Evolutionary conservation across 2,113 vertebrate genomes (phyloP).

Genomic region (Eira barbara): DNA sequence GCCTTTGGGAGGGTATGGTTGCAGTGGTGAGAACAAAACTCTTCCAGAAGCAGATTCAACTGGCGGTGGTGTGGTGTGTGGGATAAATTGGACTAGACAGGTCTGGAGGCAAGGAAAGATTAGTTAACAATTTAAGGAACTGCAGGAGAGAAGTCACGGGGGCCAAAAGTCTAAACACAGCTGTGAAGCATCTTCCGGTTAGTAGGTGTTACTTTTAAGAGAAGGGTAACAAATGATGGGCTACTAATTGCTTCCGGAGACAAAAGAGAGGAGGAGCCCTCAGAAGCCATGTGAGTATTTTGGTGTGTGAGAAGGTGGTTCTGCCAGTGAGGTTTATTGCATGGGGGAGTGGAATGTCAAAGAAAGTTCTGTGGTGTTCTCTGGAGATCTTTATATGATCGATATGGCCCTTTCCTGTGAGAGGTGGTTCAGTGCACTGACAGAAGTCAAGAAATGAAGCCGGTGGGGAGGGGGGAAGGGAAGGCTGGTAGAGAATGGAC

Average conservation of each 20-base stretch:
- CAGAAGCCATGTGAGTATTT: not conserved
- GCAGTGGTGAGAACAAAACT: not conserved
- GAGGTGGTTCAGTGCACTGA: not conserved
- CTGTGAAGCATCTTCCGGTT: not conserved
- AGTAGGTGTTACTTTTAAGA: not conserved
- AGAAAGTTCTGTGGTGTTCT: not conserved
- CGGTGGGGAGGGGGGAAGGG: accelerated
- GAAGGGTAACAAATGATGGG: not conserved
- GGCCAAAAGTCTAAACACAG: not conserved
- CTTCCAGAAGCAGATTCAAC: not conserved
- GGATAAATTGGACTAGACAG: not conserved
- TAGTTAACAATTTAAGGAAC: not conserved
- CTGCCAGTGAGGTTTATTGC: not conserved
- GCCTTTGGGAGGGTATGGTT: too few relatives aligned
- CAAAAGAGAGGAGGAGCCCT: not conserved
- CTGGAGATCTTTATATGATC: not conserved
- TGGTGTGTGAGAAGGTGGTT: not conserved
- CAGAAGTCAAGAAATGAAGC: not conserved
- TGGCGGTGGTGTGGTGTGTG: too few relatives aligned
- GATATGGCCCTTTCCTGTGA: not conserved
- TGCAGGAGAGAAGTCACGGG: not conserved
- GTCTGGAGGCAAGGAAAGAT: not conserved
- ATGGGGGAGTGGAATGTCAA: not conserved
- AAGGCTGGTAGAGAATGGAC: too few relatives aligned
- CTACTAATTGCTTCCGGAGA: not conserved